Base-by-base conservation (phyloP, 2,797 vertebrate genomes). In the Myripristis jacobus region DNA sequence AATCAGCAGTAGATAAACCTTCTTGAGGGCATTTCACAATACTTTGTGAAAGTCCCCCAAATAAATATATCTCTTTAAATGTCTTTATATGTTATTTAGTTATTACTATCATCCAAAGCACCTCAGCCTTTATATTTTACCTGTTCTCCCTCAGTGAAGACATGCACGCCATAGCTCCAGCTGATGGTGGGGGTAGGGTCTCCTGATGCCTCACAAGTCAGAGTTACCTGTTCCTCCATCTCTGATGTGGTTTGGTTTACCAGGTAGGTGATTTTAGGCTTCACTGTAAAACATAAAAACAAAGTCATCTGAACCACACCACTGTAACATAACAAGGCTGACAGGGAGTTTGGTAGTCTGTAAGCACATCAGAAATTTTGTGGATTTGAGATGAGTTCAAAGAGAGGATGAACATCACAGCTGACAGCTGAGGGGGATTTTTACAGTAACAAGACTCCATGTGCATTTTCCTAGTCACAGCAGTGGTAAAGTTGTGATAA, bases 71-170 rank as follows among this genome's bases (percentile, higher is more conserved):
- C 51, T 67, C 68, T 77, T 66, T 50, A 19, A 38, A 47, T 36
- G 62, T 77, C 81, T 80, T 77, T 44, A 15, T 24, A 51, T 13
- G 63, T 51, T 52, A 64, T 65, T 64, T 64, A 47, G 53, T 36
- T 54, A 16, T 18, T 6, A 22, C 44, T 21, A 29, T 65, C 22
- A 56, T 38, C 67, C 53, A 57, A 1, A 21, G 22, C 3, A 15
- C 9, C 15, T 47, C 38, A 25, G 21, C 22, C 7, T 8, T 50
- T 19, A 62, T 27, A 63, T 34, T 69, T 79, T 96, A 98, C 98
- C 98, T 99, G 97, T 80, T 99, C 98, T 90, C 96, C 97, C 15
- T 93, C 96, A 60, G 93, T 95, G 94, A 98, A 99, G 86, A 97
- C 94, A 1, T 87, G 87, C 0, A 91, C 93, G 22, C 95, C 94